Conservation (phyloP, 2,888 invertebrate species). For the Balanococcus diminutus region DNA sequence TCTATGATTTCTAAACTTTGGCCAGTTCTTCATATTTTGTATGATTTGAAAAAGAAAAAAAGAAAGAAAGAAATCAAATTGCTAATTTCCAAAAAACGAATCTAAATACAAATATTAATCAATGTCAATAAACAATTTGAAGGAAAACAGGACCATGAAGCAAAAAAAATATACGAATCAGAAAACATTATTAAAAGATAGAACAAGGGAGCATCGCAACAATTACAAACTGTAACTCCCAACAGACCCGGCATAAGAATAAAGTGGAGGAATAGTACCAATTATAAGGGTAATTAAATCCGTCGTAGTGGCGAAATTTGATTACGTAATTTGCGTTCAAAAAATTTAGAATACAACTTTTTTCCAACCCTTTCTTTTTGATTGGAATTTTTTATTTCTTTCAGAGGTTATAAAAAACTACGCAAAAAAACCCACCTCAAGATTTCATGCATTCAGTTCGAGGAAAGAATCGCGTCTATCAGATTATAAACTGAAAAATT, state of each 20-base stretch:
- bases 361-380: neutral
- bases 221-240: neutral
- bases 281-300: neutral
- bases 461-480: slow-evolving; percentile 22
- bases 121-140: too few species aligned
- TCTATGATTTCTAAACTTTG: too few species aligned
- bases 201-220: neutral
- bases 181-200: neutral
- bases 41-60: too few species aligned
- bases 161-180: too few species aligned
- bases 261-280: neutral
- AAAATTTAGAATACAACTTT: neutral
- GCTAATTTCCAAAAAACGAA: too few species aligned
- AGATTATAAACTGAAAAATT: slow-evolving; percentile 27
- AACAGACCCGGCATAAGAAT: neutral
- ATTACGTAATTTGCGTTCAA: neutral
- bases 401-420: neutral
- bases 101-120: too few species aligned
- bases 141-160: too few species aligned
- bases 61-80: too few species aligned
- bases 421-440: neutral
- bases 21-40: too few species aligned
- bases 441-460: neutral
- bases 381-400: neutral
- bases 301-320: neutral